Base-by-base conservation (phyloP, 2,797 vertebrate species). In the Harpagifer antarcticus region DNA sequence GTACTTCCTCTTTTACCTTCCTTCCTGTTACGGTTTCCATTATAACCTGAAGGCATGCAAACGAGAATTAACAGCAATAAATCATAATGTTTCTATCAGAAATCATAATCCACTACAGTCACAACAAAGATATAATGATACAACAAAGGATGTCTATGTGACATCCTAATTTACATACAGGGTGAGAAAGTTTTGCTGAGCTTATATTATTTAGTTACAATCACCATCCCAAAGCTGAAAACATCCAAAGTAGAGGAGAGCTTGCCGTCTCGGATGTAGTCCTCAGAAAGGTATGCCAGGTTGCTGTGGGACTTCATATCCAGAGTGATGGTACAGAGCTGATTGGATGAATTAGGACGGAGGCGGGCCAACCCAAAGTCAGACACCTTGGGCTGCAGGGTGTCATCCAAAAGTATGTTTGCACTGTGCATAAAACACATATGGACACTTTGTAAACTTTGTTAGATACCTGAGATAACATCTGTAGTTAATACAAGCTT, bases 21-120 rank as follows among this genome's bases (percentile, higher is more conserved):
- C 84, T 89, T 58, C 92, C 93, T 37, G 92, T 95, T 52, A 95
- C 74, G 49, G 94, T 87, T 91, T 96, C 94, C 93, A 96, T 93
- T 71, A 94, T 86, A 6, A 93, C 88, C 95, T 95, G 68, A 33
- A 74, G 76, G 40, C n/a, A 52, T 76, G 52, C 5, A 42, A 44
- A 55, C 20, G 15, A 27, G 1, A 0, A 23, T 47, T 52, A 56
- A 63, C 11, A 6, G 17, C 7, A 42, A 48, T 31, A 14, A 45
- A 10, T 7, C 13, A 11, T 9, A 20, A 9, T 9, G 31, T 42
- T 64, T 49, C 19, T 31, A 5, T 40, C 53, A 65, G 2, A 54
- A 31, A 58, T 33, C 17, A 40, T 13, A 19, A 2, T 27, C 19
- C 1, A 42, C 33, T 9, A 50, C 2, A 20, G 58, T 10, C n/a